Evolutionary conservation across 2,888 invertebrate genomes (phyloP).

Genomic region (Lacanobia wlatinum): DNA sequence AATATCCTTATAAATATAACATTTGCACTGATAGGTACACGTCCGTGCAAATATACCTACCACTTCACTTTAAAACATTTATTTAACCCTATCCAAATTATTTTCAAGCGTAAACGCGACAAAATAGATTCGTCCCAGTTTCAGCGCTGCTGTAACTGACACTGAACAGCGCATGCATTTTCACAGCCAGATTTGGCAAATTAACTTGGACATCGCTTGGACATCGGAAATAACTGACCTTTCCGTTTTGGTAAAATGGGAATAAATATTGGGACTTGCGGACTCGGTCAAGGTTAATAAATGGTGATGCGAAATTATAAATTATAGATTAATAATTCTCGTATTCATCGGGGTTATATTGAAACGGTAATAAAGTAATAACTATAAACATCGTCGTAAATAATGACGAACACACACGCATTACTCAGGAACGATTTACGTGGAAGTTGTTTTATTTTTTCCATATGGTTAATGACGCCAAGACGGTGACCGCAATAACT

Average conservation of each 20-base stretch:
- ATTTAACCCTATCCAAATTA: constrained; percentile 28
- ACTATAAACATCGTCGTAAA: constrained; percentile 23
- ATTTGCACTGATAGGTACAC: neutral
- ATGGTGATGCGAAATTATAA: constrained; percentile 2
- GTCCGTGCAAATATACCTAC: constrained; percentile 16
- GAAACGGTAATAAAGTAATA: constrained; percentile 39
- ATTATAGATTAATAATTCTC: neutral
- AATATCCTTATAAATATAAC: neutral
- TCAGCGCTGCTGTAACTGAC: constrained; percentile 44
- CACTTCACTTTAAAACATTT: constrained; percentile 21
- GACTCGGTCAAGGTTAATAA: constrained; percentile 26
- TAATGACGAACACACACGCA: constrained; percentile 34
- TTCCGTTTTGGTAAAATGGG: constrained; percentile 17
- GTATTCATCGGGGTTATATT: constrained; percentile 10
- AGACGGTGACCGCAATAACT: constrained; percentile 55
- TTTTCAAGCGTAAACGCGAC: constrained; percentile 24
- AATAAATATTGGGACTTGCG: constrained; percentile 26
- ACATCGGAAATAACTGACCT: constrained; percentile 43
- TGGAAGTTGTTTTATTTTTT: constrained; percentile 46
- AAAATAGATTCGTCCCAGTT: constrained; percentile 53
- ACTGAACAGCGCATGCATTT: constrained; percentile 33
- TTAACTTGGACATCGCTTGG: constrained; percentile 41
- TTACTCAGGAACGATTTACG: constrained; percentile 46
- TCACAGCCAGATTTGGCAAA: constrained; percentile 37
- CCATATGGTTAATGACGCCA: constrained; percentile 53